These are phyloP conservation scores for Ecliptopera silaceata DNA, from an alignment of 2,888 invertebrate genomes.

Conservation along the genomic window DNA sequence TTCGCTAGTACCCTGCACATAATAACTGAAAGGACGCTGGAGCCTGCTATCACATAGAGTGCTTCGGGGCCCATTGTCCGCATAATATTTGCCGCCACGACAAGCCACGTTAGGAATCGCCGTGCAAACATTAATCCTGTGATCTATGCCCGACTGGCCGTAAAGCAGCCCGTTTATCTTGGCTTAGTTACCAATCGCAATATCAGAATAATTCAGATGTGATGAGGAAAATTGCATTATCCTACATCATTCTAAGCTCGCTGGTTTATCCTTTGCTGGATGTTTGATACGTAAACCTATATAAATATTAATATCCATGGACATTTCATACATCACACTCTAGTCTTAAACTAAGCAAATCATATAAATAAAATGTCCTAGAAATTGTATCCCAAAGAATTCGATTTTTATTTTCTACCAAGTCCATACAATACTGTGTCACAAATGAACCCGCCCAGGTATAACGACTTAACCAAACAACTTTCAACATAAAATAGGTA, in stretches of 20 bases:
- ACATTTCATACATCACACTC: no score
- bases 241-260: not conserved
- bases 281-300: no score
- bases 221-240: not conserved
- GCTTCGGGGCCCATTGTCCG: slow-evolving; percentile 34
- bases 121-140: slow-evolving; percentile 48
- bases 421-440: not conserved
- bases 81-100: slow-evolving; percentile 39
- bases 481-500: slow-evolving; percentile 14
- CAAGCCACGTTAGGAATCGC: slow-evolving; percentile 38
- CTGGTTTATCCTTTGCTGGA: no score
- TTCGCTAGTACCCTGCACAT: slow-evolving; percentile 21
- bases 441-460: not conserved
- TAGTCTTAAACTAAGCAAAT: no score
- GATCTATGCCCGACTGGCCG: slow-evolving; percentile 41
- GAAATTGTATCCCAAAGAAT: not conserved
- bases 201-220: slow-evolving; percentile 19
- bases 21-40: slow-evolving; percentile 22
- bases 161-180: slow-evolving; percentile 34
- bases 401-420: not conserved
- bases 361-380: not conserved
- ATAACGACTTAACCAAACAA: not conserved
- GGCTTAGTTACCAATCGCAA: slow-evolving; percentile 30
- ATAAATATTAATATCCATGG: no score
- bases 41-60: slow-evolving; percentile 30